Percentiles rank a stretch among this genome's conserved stretches.
Evolutionary conservation across 2,888 invertebrate species (phyloP).

Genomic region (Endomychus coccineus): DNA sequence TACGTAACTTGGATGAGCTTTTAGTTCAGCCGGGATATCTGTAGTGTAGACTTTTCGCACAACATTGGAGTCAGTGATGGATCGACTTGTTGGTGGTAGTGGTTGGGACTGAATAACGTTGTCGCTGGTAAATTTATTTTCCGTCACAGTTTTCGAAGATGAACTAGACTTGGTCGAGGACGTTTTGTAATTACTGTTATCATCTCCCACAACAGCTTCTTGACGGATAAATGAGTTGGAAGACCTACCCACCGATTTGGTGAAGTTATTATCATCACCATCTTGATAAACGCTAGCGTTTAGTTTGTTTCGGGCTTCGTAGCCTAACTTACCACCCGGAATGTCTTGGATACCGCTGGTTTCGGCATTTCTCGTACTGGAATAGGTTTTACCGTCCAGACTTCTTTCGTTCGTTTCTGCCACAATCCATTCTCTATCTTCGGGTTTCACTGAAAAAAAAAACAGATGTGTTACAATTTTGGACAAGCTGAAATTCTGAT

Average conservation of each 20-base stretch:
- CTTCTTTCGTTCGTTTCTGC: constrained; percentile 55
- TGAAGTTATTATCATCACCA: constrained; percentile 50
- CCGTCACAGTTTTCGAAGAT: constrained; percentile 34
- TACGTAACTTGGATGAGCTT: constrained; percentile 34
- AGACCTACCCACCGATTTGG: constrained; percentile 44
- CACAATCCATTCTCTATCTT: constrained; percentile 57
- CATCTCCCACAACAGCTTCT: constrained; percentile 48
- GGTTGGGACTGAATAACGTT: constrained; percentile 9
- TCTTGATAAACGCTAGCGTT: constrained; percentile 49
- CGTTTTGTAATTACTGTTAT: constrained; percentile 41
- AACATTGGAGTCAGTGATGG: neutral
- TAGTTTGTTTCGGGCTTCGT: constrained; percentile 57
- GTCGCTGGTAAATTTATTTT: constrained; percentile 22
- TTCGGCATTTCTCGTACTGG: constrained; percentile 53
- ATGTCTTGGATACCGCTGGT: constrained; percentile 59
- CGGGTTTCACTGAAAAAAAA: constrained; percentile 40
- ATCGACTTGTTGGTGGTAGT: constrained; percentile 6
- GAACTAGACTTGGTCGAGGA: constrained; percentile 35
- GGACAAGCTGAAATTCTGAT: too few relatives aligned
- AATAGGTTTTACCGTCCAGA: constrained; percentile 57
- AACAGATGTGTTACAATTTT: too few relatives aligned
- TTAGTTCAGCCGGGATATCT: constrained; percentile 34
- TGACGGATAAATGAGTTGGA: constrained; percentile 47
- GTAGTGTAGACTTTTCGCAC: constrained; percentile 26
- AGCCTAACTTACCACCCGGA: constrained; percentile 57